phyloP scores from a whole-genome alignment of 2,888 invertebrate species.

The Bursaphelenchus okinawaensis region DNA sequence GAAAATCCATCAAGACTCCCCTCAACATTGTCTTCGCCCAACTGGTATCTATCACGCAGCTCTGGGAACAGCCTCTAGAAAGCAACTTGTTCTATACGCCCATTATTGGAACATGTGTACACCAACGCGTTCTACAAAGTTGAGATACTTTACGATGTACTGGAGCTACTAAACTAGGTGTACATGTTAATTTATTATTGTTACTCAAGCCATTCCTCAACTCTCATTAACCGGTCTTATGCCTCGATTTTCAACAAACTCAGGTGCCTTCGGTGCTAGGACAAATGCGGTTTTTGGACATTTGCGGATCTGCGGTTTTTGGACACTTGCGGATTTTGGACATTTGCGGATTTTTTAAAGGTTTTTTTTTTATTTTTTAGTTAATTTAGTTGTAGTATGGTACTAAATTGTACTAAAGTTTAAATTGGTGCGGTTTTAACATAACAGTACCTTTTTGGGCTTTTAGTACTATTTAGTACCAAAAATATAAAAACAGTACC shows the following conservation, averaged over 20 bases:
- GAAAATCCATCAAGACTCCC: conserved; percentile 53
- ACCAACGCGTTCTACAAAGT: not conserved
- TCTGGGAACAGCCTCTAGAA: not conserved
- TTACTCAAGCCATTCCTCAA: not conserved
- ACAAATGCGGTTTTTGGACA: too few relatives aligned
- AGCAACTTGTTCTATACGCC: not conserved
- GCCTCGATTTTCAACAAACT: not conserved
- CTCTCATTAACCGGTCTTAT: not conserved
- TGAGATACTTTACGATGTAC: not conserved
- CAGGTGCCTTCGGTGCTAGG: not conserved
- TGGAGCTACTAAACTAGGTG: not conserved
- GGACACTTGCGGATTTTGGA: too few relatives aligned
- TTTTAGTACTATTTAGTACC: too few relatives aligned
- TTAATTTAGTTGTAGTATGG: too few relatives aligned
- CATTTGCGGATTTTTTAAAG: too few relatives aligned
- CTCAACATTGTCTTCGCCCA: conserved; percentile 54
- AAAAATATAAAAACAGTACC: too few relatives aligned
- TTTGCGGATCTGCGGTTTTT: too few relatives aligned
- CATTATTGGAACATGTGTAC: too few relatives aligned
- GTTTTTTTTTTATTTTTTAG: too few relatives aligned
- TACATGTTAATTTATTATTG: not conserved
- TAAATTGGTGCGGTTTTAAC: too few relatives aligned
- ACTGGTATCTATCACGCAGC: conserved; percentile 48
- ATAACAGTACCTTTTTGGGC: too few relatives aligned
- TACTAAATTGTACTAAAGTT: too few relatives aligned